Percentiles rank a stretch among this genome's conserved stretches.
These are phyloP conservation scores for Archocentrus centrarchus DNA, from an alignment of 2,113 vertebrate genomes.

Conservation along the genomic window DNA sequence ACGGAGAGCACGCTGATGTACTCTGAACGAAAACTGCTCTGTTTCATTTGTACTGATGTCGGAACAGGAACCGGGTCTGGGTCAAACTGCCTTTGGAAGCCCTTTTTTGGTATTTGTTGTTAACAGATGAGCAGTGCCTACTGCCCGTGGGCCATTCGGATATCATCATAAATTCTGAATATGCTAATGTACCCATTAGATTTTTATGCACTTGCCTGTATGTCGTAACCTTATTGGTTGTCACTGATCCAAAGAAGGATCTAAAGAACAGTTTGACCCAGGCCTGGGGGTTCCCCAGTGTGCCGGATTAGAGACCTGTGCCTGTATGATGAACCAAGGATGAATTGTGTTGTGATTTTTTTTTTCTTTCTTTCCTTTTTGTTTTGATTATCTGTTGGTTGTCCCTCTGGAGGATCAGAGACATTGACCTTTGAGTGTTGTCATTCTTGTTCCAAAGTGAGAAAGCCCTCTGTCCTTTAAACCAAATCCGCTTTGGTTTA, in stretches of 20 bases:
- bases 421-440: slow-evolving; percentile 63
- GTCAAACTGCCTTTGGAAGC: slow-evolving; percentile 37
- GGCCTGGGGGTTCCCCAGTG: slow-evolving; percentile 22
- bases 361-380: neutral
- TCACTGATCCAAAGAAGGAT: slow-evolving; percentile 25
- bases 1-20: slow-evolving; percentile 44
- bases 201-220: slow-evolving; percentile 4
- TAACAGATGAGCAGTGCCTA: slow-evolving; percentile 25
- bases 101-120: slow-evolving; percentile 13
- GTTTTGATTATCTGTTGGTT: slow-evolving; percentile 31
- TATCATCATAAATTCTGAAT: neutral
- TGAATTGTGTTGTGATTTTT: slow-evolving; percentile 53
- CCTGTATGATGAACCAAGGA: slow-evolving; percentile 71
- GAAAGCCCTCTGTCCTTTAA: slow-evolving; percentile 43
- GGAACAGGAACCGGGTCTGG: slow-evolving; percentile 45
- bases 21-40: slow-evolving; percentile 25
- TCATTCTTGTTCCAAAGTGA: slow-evolving; percentile 54
- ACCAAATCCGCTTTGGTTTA: slow-evolving; percentile 30
- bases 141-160: slow-evolving; percentile 32
- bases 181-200: neutral
- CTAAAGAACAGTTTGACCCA: slow-evolving; percentile 34
- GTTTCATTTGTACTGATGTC: slow-evolving; percentile 41
- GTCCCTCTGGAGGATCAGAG: slow-evolving; percentile 67
- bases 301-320: slow-evolving; percentile 71
- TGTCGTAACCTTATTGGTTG: neutral